These are phyloP conservation scores for Mythimna ferrago DNA, from an alignment of 2,888 invertebrate species.

Conservation along the genomic window DNA sequence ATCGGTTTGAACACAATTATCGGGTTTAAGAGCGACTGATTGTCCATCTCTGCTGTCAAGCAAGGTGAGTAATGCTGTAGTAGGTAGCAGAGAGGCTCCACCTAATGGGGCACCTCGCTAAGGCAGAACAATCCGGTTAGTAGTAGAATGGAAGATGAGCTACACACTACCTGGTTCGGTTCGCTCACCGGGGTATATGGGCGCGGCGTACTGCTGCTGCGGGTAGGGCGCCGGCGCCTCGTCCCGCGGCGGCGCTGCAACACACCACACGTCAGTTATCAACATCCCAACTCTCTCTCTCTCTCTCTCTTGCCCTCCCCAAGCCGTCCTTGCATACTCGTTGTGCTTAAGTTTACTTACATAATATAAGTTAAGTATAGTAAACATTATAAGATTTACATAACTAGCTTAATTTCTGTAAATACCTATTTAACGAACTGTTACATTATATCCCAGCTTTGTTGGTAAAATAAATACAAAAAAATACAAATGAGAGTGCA, in stretches of 20 bases:
- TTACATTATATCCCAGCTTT: no score
- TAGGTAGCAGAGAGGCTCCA: neutral
- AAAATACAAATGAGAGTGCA: no score
- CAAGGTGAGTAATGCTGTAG: neutral
- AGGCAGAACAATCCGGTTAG: conserved; percentile 20
- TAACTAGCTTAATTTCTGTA: no score
- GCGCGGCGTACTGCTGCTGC: conserved; percentile 76
- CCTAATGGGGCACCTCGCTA: neutral
- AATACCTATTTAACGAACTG: no score
- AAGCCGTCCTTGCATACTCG: no score
- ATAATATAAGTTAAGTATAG: no score
- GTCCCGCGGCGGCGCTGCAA: conserved; percentile 64
- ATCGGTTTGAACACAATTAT: neutral
- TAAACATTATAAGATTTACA: no score
- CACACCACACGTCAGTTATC: conserved; percentile 4
- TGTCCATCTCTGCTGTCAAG: neutral
- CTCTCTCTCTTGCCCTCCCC: no score
- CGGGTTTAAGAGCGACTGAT: neutral
- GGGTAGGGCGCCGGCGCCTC: conserved; percentile 75
- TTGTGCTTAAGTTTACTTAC: no score
- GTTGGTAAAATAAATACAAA: no score
- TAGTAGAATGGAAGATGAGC: conserved; percentile 1
- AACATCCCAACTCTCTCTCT: no score
- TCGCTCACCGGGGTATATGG: conserved; percentile 58
- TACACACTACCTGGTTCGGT: conserved; percentile 24